These are phyloP conservation scores for Drosophila anomelani DNA, from an alignment of 2,888 invertebrate genomes.

Conservation along the genomic window DNA sequence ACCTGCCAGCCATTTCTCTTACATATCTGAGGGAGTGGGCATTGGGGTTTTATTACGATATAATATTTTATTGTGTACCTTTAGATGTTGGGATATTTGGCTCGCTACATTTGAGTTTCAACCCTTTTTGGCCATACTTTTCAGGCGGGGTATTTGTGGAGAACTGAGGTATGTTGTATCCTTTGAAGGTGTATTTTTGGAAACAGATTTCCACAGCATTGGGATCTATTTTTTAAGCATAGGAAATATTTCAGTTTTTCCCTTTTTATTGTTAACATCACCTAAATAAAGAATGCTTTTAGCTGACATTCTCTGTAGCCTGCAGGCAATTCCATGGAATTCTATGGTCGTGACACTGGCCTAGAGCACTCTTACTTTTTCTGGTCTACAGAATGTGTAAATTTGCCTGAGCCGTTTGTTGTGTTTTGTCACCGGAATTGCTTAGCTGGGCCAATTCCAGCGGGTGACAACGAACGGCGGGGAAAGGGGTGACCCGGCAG, in stretches of 20 bases:
- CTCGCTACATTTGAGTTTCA: conserved; percentile 41
- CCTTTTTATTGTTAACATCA: neutral
- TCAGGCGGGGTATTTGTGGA: neutral
- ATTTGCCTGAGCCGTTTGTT: conserved; percentile 71
- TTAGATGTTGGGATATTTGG: conserved; percentile 75
- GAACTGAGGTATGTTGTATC: neutral
- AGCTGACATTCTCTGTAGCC: neutral
- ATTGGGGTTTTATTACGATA: conserved; percentile 74
- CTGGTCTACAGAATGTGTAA: conserved; percentile 73
- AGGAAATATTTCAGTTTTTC: too few relatives aligned
- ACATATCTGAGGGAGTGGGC: conserved; percentile 9
- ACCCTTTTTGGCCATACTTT: conserved; percentile 55
- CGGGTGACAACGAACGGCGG: neutral
- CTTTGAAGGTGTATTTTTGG: too few relatives aligned
- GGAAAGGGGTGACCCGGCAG: conserved; percentile 25
- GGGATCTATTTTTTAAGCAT: neutral
- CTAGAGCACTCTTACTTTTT: conserved; percentile 16
- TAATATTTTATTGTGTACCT: conserved; percentile 78
- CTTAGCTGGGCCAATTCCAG: conserved; percentile 24
- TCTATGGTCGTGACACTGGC: conserved; percentile 5
- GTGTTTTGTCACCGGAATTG: conserved; percentile 59
- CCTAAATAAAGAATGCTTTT: neutral
- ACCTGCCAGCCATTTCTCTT: conserved; percentile 34
- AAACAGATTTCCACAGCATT: too few relatives aligned
- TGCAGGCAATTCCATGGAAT: neutral